These are phyloP conservation scores for Periplaneta americana DNA, from an alignment of 1,140 invertebrate genomes.

Conservation along the genomic window DNA sequence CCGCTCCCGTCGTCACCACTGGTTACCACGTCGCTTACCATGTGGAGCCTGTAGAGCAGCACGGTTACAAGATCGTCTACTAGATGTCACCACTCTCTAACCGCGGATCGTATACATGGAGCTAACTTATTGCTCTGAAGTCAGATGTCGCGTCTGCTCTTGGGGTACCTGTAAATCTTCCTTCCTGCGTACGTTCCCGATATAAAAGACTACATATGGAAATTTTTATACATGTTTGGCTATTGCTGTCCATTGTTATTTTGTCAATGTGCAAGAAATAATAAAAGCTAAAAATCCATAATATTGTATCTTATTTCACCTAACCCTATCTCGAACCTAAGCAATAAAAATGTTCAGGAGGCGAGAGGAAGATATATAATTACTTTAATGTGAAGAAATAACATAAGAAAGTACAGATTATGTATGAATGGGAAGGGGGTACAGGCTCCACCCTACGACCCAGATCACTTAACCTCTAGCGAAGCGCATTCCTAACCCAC, in stretches of 20 bases:
- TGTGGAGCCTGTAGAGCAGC: conserved; percentile 39
- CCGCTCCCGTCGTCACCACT: conserved; percentile 21
- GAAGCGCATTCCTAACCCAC: too few relatives aligned
- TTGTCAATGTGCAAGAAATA: not conserved
- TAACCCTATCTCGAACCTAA: not conserved
- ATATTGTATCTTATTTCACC: not conserved
- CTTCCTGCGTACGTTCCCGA: too few relatives aligned
- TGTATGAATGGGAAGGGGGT: too few relatives aligned
- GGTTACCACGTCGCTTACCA: conserved; percentile 37
- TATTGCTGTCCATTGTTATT: not conserved
- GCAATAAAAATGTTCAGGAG: too few relatives aligned
- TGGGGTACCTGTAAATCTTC: too few relatives aligned
- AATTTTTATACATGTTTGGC: not conserved
- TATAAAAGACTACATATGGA: not conserved
- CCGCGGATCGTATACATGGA: conserved; percentile 29
- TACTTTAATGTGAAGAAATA: too few relatives aligned
- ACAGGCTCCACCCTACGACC: too few relatives aligned
- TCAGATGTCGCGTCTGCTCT: too few relatives aligned
- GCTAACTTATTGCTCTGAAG: not conserved
- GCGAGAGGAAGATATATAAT: too few relatives aligned
- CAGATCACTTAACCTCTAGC: too few relatives aligned
- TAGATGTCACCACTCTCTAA: not conserved
- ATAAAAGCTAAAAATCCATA: not conserved
- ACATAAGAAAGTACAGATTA: too few relatives aligned
- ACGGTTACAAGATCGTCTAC: conserved; percentile 35